Conservation (phyloP, 2,797 vertebrate species). For the Coregonus ussuriensis region DNA sequence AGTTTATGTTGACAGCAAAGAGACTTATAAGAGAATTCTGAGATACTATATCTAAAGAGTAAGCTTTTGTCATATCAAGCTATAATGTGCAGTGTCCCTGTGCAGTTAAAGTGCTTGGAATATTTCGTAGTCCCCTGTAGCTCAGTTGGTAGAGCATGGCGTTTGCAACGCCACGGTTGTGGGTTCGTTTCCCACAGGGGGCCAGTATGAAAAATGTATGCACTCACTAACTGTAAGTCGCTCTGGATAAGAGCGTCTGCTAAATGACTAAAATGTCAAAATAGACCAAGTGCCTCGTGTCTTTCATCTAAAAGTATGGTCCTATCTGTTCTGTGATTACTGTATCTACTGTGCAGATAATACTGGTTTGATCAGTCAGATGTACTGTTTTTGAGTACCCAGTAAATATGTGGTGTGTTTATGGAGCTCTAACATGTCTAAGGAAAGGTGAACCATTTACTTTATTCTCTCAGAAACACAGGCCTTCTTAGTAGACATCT, state of each 20-base stretch:
- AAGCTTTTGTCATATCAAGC: neutral
- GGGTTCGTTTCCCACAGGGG: too few relatives aligned
- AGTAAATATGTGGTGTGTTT: neutral
- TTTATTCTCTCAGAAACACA: too few relatives aligned
- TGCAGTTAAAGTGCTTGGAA: slow-evolving; percentile 38
- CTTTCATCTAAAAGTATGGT: slow-evolving; percentile 28
- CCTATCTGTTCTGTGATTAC: slow-evolving; percentile 32
- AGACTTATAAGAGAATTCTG: neutral
- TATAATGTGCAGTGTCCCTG: slow-evolving; percentile 34
- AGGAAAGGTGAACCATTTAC: neutral
- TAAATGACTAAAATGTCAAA: too few relatives aligned
- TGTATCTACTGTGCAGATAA: slow-evolving; percentile 7
- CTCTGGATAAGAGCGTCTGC: too few relatives aligned
- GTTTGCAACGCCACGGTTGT: too few relatives aligned
- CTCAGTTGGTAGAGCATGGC: too few relatives aligned
- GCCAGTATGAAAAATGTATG: too few relatives aligned
- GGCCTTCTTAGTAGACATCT: neutral
- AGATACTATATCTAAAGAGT: neutral
- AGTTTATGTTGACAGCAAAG: slow-evolving; percentile 80
- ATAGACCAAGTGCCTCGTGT: slow-evolving; percentile 60
- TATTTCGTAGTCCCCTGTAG: slow-evolving; percentile 16
- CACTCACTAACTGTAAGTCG: too few relatives aligned
- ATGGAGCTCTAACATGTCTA: neutral
- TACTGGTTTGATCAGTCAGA: neutral
- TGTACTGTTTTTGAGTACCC: neutral